These are phyloP conservation scores for Rhabdophis nuchalis DNA, from an alignment of 2,797 vertebrate species.

Conservation along the genomic window DNA sequence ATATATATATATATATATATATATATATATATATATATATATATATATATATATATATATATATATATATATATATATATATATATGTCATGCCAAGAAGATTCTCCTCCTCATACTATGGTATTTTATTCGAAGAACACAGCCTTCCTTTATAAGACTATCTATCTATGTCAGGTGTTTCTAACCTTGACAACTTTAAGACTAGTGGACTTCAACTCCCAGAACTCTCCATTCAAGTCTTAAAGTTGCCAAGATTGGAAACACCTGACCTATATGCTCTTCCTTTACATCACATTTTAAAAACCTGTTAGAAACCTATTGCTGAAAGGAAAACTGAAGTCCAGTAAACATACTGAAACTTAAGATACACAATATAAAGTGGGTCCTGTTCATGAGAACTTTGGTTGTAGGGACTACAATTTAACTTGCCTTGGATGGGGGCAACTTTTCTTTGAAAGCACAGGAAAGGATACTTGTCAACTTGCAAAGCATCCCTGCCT, in stretches of 20 bases:
- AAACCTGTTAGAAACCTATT: neutral
- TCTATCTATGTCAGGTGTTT: too few relatives aligned
- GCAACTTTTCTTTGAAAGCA: neutral
- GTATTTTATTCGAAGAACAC: too few relatives aligned
- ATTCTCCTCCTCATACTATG: neutral
- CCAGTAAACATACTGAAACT: neutral
- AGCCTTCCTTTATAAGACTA: too few relatives aligned
- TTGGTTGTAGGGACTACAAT: neutral
- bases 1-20: too few relatives aligned
- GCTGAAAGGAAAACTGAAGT: neutral
- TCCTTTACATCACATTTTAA: neutral
- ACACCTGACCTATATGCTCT: neutral
- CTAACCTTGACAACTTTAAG: too few relatives aligned
- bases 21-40: too few relatives aligned
- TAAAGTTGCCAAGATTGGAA: neutral
- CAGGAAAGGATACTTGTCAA: neutral
- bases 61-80: neutral
- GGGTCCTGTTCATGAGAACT: neutral
- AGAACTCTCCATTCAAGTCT: neutral
- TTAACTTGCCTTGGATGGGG: neutral
- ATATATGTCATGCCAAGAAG: neutral
- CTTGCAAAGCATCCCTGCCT: too few relatives aligned
- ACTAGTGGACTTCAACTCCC: neutral
- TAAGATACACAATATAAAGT: neutral
- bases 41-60: neutral